Evolutionary conservation across 2,113 vertebrate genomes (phyloP).

Genomic region (Vulpes ferrilata): DNA sequence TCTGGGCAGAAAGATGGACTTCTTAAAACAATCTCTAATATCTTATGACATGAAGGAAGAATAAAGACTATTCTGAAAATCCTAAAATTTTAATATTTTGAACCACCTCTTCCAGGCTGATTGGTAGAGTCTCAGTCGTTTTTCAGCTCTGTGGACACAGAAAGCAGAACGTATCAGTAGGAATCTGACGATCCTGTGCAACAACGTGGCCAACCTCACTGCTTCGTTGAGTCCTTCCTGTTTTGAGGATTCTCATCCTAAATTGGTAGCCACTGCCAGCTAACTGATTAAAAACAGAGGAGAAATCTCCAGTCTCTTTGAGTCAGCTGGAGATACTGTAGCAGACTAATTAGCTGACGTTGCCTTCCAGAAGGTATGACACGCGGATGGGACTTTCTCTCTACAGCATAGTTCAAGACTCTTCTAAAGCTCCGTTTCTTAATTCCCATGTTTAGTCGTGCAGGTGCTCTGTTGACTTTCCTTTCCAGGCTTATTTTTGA

Average conservation of each 20-base stretch:
- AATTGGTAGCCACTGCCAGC: not conserved
- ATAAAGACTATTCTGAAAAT: not conserved
- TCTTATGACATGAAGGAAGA: not conserved
- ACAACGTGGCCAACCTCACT: not conserved
- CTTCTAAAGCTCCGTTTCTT: not conserved
- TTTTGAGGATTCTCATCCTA: conserved; percentile 34
- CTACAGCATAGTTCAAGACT: not conserved
- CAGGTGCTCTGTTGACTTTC: not conserved
- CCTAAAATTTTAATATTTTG: not conserved
- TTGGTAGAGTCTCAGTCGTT: not conserved
- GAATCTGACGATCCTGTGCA: not conserved
- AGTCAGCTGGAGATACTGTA: not conserved
- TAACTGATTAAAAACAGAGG: not conserved
- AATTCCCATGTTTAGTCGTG: not conserved
- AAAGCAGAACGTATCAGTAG: not conserved
- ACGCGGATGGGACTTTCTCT: not conserved
- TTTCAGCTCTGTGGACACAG: not conserved
- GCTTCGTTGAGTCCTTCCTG: not conserved
- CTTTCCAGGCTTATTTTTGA: not conserved
- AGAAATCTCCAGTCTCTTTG: not conserved
- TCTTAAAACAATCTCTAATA: conserved; percentile 11
- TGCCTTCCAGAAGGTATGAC: not conserved
- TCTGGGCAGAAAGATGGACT: not conserved
- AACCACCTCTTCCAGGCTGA: not conserved
- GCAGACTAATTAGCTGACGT: not conserved